Evolutionary conservation across 2,113 vertebrate species (phyloP).

Genomic region (Etia nguti): DNA sequence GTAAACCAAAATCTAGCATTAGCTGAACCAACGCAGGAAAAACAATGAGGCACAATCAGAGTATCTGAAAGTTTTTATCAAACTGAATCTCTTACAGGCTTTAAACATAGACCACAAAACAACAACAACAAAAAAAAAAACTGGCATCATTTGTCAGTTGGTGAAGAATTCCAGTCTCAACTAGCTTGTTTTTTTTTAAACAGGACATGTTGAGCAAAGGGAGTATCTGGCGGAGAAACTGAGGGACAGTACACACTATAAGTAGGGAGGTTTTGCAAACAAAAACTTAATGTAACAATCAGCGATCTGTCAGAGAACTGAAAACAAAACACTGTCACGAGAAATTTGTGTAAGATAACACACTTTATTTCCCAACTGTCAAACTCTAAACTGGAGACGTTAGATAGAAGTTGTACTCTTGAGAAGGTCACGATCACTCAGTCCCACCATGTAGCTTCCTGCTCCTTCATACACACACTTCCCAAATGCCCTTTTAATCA

Average conservation of each 20-base stretch:
- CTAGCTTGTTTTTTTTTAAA: neutral
- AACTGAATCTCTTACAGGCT: neutral
- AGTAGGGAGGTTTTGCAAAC: neutral
- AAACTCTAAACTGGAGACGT: neutral
- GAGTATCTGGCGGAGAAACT: neutral
- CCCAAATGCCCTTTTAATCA: neutral
- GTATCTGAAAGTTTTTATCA: neutral
- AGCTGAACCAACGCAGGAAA: neutral
- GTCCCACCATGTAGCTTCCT: neutral
- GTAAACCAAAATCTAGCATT: neutral
- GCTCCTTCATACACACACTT: neutral
- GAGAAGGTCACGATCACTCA: too few relatives aligned
- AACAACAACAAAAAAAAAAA: neutral
- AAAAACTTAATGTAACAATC: neutral
- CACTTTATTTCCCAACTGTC: neutral
- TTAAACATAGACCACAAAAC: neutral
- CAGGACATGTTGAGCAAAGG: neutral
- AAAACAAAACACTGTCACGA: neutral
- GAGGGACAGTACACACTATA: neutral
- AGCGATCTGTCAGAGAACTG: neutral
- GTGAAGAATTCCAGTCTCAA: neutral
- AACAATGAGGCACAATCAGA: neutral
- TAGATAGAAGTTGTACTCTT: too few relatives aligned
- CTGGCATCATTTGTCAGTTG: rapidly evolving
- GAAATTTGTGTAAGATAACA: neutral